phyloP scores from a whole-genome alignment of 2,113 vertebrate species.

The Zosterops japonicus region DNA sequence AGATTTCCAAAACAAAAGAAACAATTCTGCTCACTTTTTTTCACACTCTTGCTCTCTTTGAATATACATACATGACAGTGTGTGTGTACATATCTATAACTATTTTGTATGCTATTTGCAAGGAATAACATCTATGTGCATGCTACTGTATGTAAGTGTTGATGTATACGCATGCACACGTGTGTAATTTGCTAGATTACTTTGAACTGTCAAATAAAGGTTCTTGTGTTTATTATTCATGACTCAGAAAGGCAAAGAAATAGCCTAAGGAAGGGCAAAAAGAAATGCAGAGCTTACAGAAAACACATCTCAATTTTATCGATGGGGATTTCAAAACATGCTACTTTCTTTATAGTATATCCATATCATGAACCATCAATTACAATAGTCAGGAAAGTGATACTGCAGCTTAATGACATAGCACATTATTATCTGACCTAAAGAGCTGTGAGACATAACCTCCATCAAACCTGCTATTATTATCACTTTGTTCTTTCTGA shows the following conservation, averaged over 20 bases:
- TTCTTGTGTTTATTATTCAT: constrained; percentile 59
- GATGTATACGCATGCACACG: neutral
- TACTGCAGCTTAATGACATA: constrained; percentile 10
- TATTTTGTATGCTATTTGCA: neutral
- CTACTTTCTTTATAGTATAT: constrained; percentile 38
- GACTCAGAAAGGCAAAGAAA: constrained; percentile 38
- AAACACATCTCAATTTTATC: constrained; percentile 41
- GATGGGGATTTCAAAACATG: constrained; percentile 43
- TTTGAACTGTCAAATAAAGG: constrained; percentile 58
- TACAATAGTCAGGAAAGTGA: constrained; percentile 37
- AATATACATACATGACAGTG: neutral
- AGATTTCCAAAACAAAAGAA: neutral
- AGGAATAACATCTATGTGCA: neutral
- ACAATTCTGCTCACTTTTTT: neutral
- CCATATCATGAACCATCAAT: constrained; percentile 20
- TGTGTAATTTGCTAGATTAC: constrained; percentile 44
- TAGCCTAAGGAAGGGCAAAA: constrained; percentile 54
- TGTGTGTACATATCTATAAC: neutral
- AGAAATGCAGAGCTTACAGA: constrained; percentile 31
- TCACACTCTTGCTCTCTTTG: neutral
- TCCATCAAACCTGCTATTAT: constrained; percentile 40
- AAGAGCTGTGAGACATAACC: constrained; percentile 52
- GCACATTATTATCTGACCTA: constrained; percentile 46
- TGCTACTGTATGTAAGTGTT: neutral
- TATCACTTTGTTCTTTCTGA: constrained; percentile 32